A percentile compares a stretch with the other conserved stretches of the same genome.
Evolutionary conservation across 2,113 vertebrate genomes (phyloP).

Genomic region (Etia nguti): DNA sequence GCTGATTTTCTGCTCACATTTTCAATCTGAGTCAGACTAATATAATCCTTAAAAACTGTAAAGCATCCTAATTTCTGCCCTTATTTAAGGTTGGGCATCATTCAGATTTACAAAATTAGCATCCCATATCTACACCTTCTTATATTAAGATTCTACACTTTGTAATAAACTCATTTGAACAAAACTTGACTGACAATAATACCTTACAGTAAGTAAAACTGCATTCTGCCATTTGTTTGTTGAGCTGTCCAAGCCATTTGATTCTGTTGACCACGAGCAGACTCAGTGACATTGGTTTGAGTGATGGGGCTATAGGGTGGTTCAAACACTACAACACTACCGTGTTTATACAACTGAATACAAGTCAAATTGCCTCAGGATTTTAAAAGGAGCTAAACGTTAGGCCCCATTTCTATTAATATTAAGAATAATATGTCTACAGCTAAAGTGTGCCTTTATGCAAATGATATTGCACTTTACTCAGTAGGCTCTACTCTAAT

Average conservation of each 20-base stretch:
- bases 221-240: neutral
- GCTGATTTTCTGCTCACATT: neutral
- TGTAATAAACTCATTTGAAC: neutral
- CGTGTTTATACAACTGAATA: neutral
- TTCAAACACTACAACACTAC: neutral
- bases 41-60: neutral
- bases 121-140: neutral
- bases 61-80: neutral
- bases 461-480: neutral
- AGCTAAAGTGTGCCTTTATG: neutral
- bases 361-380: neutral
- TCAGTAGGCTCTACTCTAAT: neutral
- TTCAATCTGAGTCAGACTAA: neutral
- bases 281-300: neutral
- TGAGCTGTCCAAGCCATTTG: neutral
- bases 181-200: neutral
- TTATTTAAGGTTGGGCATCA: neutral
- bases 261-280: neutral
- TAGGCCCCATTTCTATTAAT: neutral
- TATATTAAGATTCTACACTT: neutral
- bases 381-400: neutral
- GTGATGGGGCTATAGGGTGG: neutral
- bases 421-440: neutral
- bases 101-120: neutral
- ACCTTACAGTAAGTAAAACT: neutral